phyloP scores from a whole-genome alignment of 2,888 invertebrate species.

The Tromatobia lineatoria region DNA sequence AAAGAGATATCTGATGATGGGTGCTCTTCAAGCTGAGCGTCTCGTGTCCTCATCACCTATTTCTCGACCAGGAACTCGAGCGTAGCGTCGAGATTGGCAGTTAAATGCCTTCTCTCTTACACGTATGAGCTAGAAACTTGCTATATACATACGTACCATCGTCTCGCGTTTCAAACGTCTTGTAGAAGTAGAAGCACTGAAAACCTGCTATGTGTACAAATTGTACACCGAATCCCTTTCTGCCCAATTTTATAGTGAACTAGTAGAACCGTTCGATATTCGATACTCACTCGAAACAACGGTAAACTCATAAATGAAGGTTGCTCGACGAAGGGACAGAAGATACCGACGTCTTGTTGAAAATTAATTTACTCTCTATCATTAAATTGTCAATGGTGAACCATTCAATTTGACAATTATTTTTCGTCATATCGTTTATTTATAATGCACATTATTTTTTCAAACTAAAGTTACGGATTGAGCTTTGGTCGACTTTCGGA shows the following conservation, averaged over 20 bases:
- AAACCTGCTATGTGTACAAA: constrained; percentile 45
- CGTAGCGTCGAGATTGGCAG: constrained; percentile 55
- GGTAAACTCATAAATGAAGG: constrained; percentile 52
- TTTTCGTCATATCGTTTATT: not conserved
- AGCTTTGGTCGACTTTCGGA: too few relatives aligned
- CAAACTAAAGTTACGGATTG: too few relatives aligned
- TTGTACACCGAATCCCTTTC: constrained; percentile 54
- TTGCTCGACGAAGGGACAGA: constrained; percentile 48
- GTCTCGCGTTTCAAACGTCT: constrained; percentile 70
- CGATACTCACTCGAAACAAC: constrained; percentile 67
- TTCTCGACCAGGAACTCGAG: constrained; percentile 31
- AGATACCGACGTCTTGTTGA: constrained; percentile 14
- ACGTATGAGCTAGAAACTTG: constrained; percentile 49
- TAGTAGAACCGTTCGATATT: constrained; percentile 58
- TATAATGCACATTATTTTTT: not conserved
- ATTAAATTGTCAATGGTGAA: not conserved
- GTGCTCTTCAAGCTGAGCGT: constrained; percentile 26
- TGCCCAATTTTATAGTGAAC: constrained; percentile 55
- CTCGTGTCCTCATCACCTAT: constrained; percentile 38
- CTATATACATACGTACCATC: constrained; percentile 53
- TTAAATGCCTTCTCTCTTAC: constrained; percentile 54
- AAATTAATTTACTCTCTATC: not conserved
- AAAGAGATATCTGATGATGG: constrained; percentile 66
- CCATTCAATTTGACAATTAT: not conserved
- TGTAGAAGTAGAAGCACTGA: constrained; percentile 42